A percentile compares a stretch with the other conserved stretches of the same genome.
Evolutionary conservation across 2,888 invertebrate genomes (phyloP).

Genomic region (Elysia crispata): DNA sequence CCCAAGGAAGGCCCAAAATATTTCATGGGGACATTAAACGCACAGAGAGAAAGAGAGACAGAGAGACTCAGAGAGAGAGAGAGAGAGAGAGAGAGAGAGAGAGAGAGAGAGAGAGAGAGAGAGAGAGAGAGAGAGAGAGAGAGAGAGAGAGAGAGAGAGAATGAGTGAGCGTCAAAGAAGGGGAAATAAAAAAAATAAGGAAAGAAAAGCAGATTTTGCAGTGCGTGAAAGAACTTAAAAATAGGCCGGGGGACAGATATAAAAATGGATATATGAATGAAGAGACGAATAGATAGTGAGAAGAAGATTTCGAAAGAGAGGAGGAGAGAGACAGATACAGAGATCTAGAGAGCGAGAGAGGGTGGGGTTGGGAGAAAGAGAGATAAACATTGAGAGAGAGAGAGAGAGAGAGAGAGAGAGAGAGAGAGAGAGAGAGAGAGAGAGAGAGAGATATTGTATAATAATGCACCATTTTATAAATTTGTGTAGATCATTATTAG

Average conservation of each 20-base stretch:
- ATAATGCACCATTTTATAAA: too few relatives aligned
- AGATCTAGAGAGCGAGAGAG: background rate
- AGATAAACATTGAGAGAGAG: background rate
- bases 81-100: background rate
- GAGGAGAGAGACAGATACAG: background rate
- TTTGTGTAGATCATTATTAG: too few relatives aligned
- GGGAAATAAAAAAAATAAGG: too few relatives aligned
- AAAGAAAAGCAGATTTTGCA: too few relatives aligned
- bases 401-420: background rate
- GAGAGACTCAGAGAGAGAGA: background rate
- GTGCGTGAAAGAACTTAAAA: too few relatives aligned
- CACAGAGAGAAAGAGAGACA: constrained; percentile 1
- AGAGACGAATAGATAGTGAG: too few relatives aligned
- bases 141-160: background rate
- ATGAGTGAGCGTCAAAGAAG: background rate
- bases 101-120: background rate
- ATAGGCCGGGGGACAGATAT: too few relatives aligned
- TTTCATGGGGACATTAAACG: background rate
- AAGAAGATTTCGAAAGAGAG: too few relatives aligned
- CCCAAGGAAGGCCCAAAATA: too few relatives aligned
- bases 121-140: background rate
- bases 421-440: background rate
- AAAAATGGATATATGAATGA: too few relatives aligned
- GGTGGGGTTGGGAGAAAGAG: background rate
- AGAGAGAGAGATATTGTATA: too few relatives aligned